These are phyloP conservation scores for Gadopsis marmoratus DNA, from an alignment of 2,797 vertebrate species.

Conservation along the genomic window DNA sequence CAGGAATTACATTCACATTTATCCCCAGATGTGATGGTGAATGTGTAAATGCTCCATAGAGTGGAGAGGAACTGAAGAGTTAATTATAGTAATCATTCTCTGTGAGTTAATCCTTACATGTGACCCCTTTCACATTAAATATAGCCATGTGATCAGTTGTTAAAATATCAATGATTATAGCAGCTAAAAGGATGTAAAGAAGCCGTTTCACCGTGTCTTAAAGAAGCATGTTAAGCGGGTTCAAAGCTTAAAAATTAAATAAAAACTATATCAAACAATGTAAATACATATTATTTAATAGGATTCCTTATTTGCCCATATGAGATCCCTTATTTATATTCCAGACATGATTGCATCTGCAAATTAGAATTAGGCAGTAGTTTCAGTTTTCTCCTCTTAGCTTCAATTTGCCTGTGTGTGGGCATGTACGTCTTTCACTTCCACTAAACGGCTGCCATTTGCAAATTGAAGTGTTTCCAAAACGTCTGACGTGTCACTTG, in stretches of 20 bases:
- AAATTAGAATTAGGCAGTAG: constrained; percentile 2
- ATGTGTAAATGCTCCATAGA: neutral
- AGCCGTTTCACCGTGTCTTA: neutral
- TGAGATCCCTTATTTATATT: constrained; percentile 3
- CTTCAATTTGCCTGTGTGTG: constrained; percentile 29
- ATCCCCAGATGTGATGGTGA: neutral
- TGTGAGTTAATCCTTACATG: neutral
- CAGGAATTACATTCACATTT: neutral
- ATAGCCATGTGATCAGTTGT: neutral
- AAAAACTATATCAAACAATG: neutral
- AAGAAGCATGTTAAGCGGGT: neutral
- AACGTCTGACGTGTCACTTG: constrained; percentile 71
- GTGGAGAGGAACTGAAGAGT: neutral
- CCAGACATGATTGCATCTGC: neutral
- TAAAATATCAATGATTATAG: neutral
- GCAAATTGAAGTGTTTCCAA: constrained; percentile 73
- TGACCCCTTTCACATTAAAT: neutral
- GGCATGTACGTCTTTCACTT: constrained; percentile 33
- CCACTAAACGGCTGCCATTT: constrained; percentile 61
- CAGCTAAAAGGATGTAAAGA: constrained; percentile 13
- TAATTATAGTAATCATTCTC: constrained; percentile 6
- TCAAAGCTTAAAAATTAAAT: neutral
- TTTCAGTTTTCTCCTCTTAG: constrained; percentile 14
- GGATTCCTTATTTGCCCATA: neutral
- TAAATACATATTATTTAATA: neutral